Base-by-base conservation (phyloP, 2,797 vertebrate genomes). In the Moxostoma hubbsi region DNA sequence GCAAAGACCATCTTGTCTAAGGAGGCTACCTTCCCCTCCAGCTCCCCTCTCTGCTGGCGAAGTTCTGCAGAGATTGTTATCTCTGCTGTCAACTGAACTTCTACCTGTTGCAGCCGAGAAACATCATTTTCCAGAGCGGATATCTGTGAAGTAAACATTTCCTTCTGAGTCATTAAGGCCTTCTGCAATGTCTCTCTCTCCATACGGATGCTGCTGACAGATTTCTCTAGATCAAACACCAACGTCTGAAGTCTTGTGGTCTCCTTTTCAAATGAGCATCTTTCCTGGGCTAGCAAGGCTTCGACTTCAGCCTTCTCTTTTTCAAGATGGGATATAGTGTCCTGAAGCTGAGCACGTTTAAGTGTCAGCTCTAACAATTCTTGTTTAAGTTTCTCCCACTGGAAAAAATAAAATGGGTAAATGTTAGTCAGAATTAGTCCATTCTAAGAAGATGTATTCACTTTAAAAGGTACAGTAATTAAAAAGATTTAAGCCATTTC, bases 371-470 rank as follows among this genome's bases (percentile, higher is more conserved):
- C 86, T 75, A 89, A 76, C 10, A 93, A 88, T 76, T 96, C 93
- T 83, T 94, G 92, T 68, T 91, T 93, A 73, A 96, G 84, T 51
- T 88, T 88, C 58, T 96, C 95, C 79, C 93, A 77, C 95, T 95
- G 88, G 51, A 47, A 5, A 10, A 65, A 54, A 12, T 5, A 9
- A 24, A 49, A 75, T 12, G 36, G 9, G 8, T 45, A 36, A 73
- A 13, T 16, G 4, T 55, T 54, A 18, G 9, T 55, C 5, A 63
- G 16, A 18, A 59, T 4, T 13, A 1, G 36, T 36, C 36, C 36
- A 36, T 36, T 36, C 36, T 36, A 36, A 4, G 36, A 15, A 36
- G 36, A 36, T 36, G 36, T 36, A 9, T 6, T 47, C 13, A 16
- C 45, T 2, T 9, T 45, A 11, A 5, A 54, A 54, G 1, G 8